Evolutionary conservation across 1,140 invertebrate species (phyloP).

Genomic region (Tetraneura akinire): DNA sequence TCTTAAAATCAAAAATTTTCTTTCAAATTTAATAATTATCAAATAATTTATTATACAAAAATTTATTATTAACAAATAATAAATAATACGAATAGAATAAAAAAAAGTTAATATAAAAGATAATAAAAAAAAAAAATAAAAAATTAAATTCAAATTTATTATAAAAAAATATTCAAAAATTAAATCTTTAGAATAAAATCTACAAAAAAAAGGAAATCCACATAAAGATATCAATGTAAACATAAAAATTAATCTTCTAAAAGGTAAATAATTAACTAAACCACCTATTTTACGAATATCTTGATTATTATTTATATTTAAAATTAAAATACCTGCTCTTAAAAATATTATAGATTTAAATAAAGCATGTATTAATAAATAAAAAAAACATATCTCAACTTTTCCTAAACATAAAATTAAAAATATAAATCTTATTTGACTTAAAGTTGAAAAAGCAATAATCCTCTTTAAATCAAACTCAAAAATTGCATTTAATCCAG

Average conservation of each 20-base stretch:
- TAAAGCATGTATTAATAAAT: slow-evolving; percentile 30
- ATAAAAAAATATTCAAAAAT: slow-evolving; percentile 23
- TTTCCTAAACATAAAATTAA: slow-evolving; percentile 13
- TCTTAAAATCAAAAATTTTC: neutral
- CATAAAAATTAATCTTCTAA: neutral
- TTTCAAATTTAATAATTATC: slow-evolving; percentile 6
- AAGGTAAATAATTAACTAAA: slow-evolving; percentile 15
- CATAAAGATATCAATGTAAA: slow-evolving; percentile 8
- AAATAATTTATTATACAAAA: neutral
- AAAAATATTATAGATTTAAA: slow-evolving; percentile 23
- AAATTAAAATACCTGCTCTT: slow-evolving; percentile 11
- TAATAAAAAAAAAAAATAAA: neutral
- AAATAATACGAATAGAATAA: slow-evolving; percentile 8
- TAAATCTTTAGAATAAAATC: neutral
- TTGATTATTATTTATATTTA: slow-evolving; percentile 21
- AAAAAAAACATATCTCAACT: slow-evolving; percentile 27
- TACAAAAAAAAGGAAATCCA: slow-evolving; percentile 7
- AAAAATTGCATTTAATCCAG: slow-evolving; percentile 19
- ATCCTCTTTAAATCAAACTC: slow-evolving; percentile 12
- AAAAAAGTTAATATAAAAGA: slow-evolving; percentile 3
- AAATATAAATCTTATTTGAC: slow-evolving; percentile 13
- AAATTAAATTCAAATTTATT: neutral
- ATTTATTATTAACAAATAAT: slow-evolving; percentile 10
- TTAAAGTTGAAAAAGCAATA: slow-evolving; percentile 28
- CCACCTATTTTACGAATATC: neutral